These are phyloP conservation scores for Ctenodactylus gundi DNA, from an alignment of 2,113 vertebrate genomes.

Conservation along the genomic window DNA sequence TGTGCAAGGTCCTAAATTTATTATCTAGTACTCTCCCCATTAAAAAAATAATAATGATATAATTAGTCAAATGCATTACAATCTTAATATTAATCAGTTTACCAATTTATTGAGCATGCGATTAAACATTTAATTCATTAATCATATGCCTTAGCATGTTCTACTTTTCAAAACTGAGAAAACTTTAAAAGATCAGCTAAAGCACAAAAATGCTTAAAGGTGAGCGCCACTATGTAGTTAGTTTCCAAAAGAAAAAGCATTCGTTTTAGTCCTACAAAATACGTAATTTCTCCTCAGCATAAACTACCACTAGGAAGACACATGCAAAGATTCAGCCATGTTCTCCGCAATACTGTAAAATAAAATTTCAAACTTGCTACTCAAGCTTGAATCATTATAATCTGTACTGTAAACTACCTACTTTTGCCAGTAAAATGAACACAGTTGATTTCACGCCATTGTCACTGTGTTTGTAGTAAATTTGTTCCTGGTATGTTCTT, in stretches of 20 bases:
- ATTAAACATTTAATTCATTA: constrained; percentile 26
- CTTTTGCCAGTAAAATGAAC: constrained; percentile 1
- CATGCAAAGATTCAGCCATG: neutral
- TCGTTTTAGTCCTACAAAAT: neutral
- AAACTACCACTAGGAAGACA: neutral
- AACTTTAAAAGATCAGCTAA: constrained; percentile 13
- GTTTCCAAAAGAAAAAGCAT: neutral
- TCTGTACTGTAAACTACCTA: neutral
- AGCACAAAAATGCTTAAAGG: neutral
- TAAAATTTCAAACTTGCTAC: neutral
- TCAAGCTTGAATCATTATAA: neutral
- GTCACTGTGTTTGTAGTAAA: neutral
- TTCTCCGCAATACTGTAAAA: neutral
- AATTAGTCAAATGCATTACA: neutral
- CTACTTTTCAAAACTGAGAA: constrained; percentile 8
- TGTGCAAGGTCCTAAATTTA: neutral
- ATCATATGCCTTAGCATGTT: neutral
- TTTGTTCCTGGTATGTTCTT: neutral
- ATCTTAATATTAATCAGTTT: constrained; percentile 17
- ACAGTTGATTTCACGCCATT: neutral
- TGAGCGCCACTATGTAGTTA: neutral
- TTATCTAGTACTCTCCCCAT: neutral
- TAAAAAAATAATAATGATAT: neutral
- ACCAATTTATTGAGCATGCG: neutral
- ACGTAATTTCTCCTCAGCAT: neutral